Percentiles rank a stretch among this genome's conserved stretches.
phyloP scores from a whole-genome alignment of 2,113 vertebrate genomes.

The Cygnus atratus region DNA sequence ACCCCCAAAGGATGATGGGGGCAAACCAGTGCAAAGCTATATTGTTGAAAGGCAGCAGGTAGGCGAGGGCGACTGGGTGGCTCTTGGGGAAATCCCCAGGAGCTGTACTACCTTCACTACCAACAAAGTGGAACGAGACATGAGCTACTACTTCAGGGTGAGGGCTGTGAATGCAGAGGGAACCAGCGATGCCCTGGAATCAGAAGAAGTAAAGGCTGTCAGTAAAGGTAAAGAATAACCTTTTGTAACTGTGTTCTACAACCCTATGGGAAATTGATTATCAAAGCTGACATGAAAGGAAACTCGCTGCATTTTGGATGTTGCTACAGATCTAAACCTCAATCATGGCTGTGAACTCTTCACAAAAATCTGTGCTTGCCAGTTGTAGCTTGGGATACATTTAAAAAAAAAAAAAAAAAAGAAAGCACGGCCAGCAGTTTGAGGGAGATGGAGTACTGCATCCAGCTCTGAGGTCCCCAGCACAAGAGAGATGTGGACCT shows the following conservation, averaged over 20 bases:
- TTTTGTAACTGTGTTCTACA: background rate
- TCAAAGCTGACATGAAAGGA: background rate
- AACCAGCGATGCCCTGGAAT: slow-evolving; percentile 79
- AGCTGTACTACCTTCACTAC: slow-evolving; percentile 78
- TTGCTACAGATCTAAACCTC: background rate
- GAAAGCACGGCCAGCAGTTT: background rate
- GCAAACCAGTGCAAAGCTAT: slow-evolving; percentile 79
- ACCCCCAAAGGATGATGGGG: slow-evolving; percentile 82
- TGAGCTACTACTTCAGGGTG: slow-evolving; percentile 85
- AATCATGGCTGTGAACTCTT: background rate
- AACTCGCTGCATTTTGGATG: background rate
- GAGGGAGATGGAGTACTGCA: too few species aligned
- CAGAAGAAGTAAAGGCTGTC: slow-evolving; percentile 80
- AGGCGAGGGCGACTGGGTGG: slow-evolving; percentile 79
- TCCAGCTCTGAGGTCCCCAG: background rate
- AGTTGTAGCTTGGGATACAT: background rate
- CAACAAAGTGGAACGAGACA: slow-evolving; percentile 77
- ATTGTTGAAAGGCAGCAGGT: slow-evolving; percentile 79
- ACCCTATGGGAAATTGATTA: background rate
- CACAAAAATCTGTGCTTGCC: background rate
- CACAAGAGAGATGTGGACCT: background rate
- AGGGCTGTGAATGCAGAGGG: slow-evolving; percentile 83
- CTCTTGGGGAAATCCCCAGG: slow-evolving; percentile 75
- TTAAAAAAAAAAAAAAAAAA: too few species aligned
- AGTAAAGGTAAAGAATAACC: slow-evolving; percentile 76